Evolutionary conservation across 2,113 vertebrate genomes (phyloP).

Genomic region (Hippocampus mohnikei): DNA sequence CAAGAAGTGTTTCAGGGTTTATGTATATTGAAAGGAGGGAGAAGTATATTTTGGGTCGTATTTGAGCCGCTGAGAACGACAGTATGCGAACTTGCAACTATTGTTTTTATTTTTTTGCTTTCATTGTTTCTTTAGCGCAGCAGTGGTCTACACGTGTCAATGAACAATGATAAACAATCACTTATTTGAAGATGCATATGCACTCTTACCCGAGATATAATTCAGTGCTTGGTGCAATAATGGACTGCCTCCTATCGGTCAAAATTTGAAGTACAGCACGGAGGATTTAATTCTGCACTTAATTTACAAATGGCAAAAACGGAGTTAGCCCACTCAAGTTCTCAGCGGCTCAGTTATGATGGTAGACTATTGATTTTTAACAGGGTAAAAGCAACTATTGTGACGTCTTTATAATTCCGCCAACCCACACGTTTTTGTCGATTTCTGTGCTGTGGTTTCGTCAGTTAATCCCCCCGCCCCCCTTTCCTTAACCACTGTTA

Average conservation of each 20-base stretch:
- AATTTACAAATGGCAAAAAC: slow-evolving; percentile 21
- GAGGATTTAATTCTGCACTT: slow-evolving; percentile 37
- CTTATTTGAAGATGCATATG: not conserved
- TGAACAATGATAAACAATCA: not conserved
- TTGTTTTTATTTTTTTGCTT: not conserved
- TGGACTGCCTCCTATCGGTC: not conserved
- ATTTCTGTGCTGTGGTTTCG: slow-evolving; percentile 83
- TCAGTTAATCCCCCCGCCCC: slow-evolving; percentile 83
- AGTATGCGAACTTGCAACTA: not conserved
- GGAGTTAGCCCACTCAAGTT: not conserved
- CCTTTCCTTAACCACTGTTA: slow-evolving; percentile 80
- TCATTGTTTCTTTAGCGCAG: no score
- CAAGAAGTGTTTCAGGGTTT: slow-evolving; percentile 78
- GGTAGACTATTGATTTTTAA: slow-evolving; percentile 85
- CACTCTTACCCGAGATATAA: no score
- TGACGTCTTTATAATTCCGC: slow-evolving; percentile 84
- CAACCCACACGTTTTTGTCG: slow-evolving; percentile 65
- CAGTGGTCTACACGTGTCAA: not conserved
- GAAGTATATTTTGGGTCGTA: slow-evolving; percentile 79
- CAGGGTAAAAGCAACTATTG: slow-evolving; percentile 96
- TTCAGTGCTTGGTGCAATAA: not conserved
- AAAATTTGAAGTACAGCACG: not conserved
- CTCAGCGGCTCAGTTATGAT: slow-evolving; percentile 54
- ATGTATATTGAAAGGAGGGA: slow-evolving; percentile 76
- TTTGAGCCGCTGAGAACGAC: slow-evolving; percentile 1